phyloP scores from a whole-genome alignment of 2,888 invertebrate species.

The Trilocha varians region DNA sequence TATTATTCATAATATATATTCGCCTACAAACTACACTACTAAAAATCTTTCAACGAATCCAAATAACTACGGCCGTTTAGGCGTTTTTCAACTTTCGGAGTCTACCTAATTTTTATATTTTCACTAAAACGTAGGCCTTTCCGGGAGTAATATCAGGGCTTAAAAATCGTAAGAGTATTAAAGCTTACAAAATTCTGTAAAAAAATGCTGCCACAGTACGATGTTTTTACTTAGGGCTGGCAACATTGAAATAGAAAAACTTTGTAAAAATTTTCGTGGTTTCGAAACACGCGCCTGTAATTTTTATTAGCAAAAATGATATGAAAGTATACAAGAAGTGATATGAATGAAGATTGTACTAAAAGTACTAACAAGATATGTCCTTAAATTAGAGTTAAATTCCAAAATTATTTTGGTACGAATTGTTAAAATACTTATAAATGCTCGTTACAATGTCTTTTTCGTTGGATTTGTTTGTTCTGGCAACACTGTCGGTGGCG shows the following conservation, averaged over 20 bases:
- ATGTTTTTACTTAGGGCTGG: constrained; percentile 7
- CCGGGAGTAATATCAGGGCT: constrained; percentile 14
- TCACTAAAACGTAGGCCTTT: constrained; percentile 58
- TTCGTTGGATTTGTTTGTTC: constrained; percentile 50
- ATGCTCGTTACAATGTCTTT: constrained; percentile 67
- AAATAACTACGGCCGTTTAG: constrained; percentile 50
- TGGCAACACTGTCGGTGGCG: constrained; percentile 47
- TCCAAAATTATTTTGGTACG: constrained; percentile 59
- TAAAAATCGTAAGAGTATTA: constrained; percentile 19
- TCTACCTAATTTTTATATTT: constrained; percentile 32
- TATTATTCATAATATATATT: constrained; percentile 24
- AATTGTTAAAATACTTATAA: constrained; percentile 45
- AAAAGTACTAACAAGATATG: constrained; percentile 70
- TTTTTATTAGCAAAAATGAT: constrained; percentile 59
- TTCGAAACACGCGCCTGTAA: constrained; percentile 49
- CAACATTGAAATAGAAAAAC: constrained; percentile 22
- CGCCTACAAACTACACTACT: constrained; percentile 62
- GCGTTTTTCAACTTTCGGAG: constrained; percentile 22
- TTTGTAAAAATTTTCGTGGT: constrained; percentile 40
- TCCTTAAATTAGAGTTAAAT: constrained; percentile 59
- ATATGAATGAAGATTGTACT: constrained; percentile 70
- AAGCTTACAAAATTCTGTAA: constrained; percentile 35
- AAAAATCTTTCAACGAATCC: constrained; percentile 58
- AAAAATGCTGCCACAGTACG: background rate
- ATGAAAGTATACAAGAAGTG: constrained; percentile 70